These are phyloP conservation scores for Alethe diademata DNA, from an alignment of 2,113 vertebrate species.

Conservation along the genomic window DNA sequence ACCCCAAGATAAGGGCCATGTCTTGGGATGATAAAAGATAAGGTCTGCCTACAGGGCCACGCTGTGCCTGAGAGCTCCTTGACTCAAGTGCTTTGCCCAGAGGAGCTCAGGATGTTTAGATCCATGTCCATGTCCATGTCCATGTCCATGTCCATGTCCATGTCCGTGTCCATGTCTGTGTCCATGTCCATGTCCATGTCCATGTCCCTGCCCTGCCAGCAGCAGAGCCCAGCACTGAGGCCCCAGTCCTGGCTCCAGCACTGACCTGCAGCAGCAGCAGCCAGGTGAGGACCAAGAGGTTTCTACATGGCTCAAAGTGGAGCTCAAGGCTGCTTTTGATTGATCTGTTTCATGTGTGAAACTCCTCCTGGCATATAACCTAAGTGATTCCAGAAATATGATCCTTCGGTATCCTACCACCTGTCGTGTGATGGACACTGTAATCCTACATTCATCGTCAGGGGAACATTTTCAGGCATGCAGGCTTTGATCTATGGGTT, in stretches of 20 bases:
- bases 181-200: not conserved
- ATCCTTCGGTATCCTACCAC: not conserved
- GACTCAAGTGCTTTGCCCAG: not conserved
- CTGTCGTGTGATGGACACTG: not conserved
- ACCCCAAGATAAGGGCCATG: not conserved
- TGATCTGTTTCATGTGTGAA: constrained; percentile 17
- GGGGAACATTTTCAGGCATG: not conserved
- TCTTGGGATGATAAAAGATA: not conserved
- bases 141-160: not conserved
- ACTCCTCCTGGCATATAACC: not conserved
- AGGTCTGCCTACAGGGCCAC: not conserved
- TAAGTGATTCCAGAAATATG: not conserved
- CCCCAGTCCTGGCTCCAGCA: rapidly evolving
- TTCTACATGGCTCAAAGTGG: rapidly evolving
- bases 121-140: not conserved
- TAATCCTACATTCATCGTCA: not conserved
- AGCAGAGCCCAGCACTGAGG: not conserved
- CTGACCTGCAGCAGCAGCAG: not conserved
- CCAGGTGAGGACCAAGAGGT: not conserved
- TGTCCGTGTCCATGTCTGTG: not conserved
- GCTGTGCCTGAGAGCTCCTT: not conserved
- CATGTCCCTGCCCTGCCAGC: not conserved
- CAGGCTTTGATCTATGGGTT: constrained; percentile 13
- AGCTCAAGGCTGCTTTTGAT: not conserved
- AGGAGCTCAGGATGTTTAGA: not conserved